A percentile compares a stretch with the other conserved stretches of the same genome.
These are phyloP conservation scores for Harpegnathos saltator DNA, from an alignment of 1,140 invertebrate species.

Conservation along the genomic window DNA sequence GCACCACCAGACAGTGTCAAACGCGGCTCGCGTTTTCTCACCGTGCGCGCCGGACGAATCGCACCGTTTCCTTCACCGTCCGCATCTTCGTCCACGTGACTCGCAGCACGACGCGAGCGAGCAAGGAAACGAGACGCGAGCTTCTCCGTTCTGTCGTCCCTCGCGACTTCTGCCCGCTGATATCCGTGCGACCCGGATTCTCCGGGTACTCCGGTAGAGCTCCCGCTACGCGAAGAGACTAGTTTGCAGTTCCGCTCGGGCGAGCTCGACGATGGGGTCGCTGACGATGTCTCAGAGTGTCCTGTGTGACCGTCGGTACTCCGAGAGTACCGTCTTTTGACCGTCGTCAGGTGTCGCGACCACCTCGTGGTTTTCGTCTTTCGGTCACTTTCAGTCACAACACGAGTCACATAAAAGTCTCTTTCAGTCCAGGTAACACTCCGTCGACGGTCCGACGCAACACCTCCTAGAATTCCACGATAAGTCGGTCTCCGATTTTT, in stretches of 20 bases:
- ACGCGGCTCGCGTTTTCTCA: constrained; percentile 11
- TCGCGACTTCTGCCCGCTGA: background rate
- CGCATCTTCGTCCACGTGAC: background rate
- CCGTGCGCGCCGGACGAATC: too few species aligned
- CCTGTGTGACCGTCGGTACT: too few species aligned
- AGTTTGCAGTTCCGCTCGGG: background rate
- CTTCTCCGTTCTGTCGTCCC: background rate
- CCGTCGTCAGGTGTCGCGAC: background rate
- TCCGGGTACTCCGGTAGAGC: background rate
- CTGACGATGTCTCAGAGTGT: background rate
- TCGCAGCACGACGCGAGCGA: constrained; percentile 14
- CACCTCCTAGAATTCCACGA: constrained; percentile 1
- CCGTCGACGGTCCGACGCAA: background rate
- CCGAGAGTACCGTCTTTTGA: too few species aligned
- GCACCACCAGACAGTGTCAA: too few species aligned
- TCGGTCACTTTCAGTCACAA: too few species aligned
- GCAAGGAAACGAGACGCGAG: background rate
- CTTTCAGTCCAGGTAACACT: background rate
- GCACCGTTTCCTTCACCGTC: constrained; percentile 13
- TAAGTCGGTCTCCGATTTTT: background rate
- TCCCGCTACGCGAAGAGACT: background rate
- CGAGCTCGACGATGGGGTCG: too few species aligned
- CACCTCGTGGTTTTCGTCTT: too few species aligned
- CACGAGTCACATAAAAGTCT: too few species aligned
- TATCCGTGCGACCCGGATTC: background rate